Base-by-base conservation (phyloP, 2,113 vertebrate species). In the Lampris incognitus region DNA sequence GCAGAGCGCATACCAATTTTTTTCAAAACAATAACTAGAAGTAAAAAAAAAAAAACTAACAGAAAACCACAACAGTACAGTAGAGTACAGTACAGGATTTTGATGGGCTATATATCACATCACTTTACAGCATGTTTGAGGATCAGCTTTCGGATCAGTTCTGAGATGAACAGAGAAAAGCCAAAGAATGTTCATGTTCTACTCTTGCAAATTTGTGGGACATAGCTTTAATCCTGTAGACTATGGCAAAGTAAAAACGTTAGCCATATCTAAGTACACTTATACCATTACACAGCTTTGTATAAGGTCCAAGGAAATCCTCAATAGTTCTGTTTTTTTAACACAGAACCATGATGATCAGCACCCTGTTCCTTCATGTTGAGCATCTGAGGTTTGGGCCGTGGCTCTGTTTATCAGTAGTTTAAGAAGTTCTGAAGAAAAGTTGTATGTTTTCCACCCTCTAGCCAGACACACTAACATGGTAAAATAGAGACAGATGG, bases 401-500 rank as follows among this genome's bases (percentile, higher is more conserved):
- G 69, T 9, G 38, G 68, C 49, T 57, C 39, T 10, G 24, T 36
- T 36, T 5, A 70, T 73, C 13, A 76, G 63, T 61, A 57, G 63
- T 48, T 72, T 37, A 11, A 38, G 62, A 58, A 72, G 68, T 41
- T 44, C 67, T 67, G 9, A 52, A 38, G 10, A 66, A 57, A 78
- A 39, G 51, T 37, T 66, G 13, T 11, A 44, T 69, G 64, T 72
- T 61, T 70, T 70, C 60, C 37, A 24, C 55, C 55, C 50, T 6
- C 39, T 60, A 55, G 48, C 56, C 69, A 65, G 55, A 72, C 70
- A 76, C 48, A 55, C 39, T 1, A 37, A 5, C 3, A 52, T 82
- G n/a, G 41, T 74, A 76, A 70, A 48, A 71, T 1, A 37, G 73
- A 85, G 79, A 67, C 91, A 90, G 92, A 90, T 91, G 88, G 92